A percentile compares a stretch with the other conserved stretches of the same genome.
These are phyloP conservation scores for Natrix natrix DNA, from an alignment of 2,797 vertebrate genomes.

Conservation along the genomic window DNA sequence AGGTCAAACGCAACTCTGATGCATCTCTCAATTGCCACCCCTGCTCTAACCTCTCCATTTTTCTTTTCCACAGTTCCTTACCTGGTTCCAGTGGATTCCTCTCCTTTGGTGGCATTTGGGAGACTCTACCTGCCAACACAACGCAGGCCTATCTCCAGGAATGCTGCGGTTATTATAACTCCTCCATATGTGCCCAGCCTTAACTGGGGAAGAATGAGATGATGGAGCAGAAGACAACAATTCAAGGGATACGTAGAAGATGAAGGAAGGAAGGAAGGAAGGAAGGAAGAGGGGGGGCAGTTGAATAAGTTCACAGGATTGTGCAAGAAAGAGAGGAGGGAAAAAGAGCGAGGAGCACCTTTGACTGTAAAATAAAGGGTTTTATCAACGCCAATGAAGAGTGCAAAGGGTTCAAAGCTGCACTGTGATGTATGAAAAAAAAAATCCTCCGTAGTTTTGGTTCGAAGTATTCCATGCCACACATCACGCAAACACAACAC, in stretches of 20 bases:
- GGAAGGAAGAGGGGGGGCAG: too few species aligned
- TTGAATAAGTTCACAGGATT: neutral
- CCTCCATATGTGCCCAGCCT: neutral
- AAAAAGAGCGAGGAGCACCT: neutral
- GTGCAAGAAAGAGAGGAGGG: neutral
- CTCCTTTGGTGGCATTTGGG: slow-evolving; percentile 1
- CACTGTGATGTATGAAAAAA: neutral
- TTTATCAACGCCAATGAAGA: neutral
- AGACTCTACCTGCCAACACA: neutral
- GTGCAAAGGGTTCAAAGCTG: neutral
- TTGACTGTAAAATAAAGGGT: neutral
- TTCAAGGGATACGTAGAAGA: neutral
- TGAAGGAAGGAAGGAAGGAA: neutral
- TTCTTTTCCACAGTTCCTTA: slow-evolving; percentile 1
- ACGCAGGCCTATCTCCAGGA: neutral
- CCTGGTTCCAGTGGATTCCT: neutral
- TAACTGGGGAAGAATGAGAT: neutral
- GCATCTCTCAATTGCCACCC: too few species aligned
- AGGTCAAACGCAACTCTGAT: too few species aligned
- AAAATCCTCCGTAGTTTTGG: neutral
- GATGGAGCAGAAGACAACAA: neutral
- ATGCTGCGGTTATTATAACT: slow-evolving; percentile 6
- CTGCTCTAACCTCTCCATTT: neutral
- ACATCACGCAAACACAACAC: neutral
- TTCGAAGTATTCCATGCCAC: too few species aligned